Evolutionary conservation across 2,797 vertebrate genomes (phyloP), one percentile per base, ranked within the genome.

Genomic region (Somateria mollissima): DNA sequence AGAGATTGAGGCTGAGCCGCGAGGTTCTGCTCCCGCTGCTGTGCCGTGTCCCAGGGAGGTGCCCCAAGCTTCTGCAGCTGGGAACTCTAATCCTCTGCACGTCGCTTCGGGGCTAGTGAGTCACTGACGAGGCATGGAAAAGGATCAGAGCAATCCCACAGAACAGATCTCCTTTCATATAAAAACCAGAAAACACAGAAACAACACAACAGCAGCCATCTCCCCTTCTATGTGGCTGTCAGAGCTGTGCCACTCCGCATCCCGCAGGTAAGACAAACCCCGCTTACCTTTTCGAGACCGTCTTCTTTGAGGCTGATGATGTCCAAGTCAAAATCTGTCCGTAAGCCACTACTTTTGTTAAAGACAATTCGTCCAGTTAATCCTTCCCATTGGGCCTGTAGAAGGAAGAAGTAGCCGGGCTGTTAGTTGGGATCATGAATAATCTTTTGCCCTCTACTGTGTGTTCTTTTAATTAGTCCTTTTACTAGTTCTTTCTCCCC

Each of bases 381-480:
- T 94, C 99, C 99, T 97, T 99, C 99, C 99, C 99, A 99, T 64
- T 99, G 99, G 86, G 99, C 99, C 99, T 99, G 98, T 30, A 98
- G 92, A 85, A 96, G 89, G 94, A 73, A 95, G 96, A 91, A 96
- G 95, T 82, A 96, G 87, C 96, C 79, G 77, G 32, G 91, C 89
- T 93, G 91, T 97, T 97, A 97, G 75, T 95, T 10, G 58, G 94
- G 88, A 90, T 95, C 95, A 96, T 97, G 97, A 97, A 97, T 97
- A 97, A 98, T 98, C 95, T 95, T 96, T 96, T 94, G 92, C 95
- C 96, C 90, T 97, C 96, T 94, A 70, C 95, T 95, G 91, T 95
- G 93, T 90, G 98, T 98, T 97, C 96, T 98, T 98, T 98, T 98
- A 99, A 99, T 99, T 99, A 98, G 98, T 98, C 98, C 98, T 98